These are phyloP conservation scores for Anoura caudifer DNA, from an alignment of 2,113 vertebrate genomes.

Conservation along the genomic window DNA sequence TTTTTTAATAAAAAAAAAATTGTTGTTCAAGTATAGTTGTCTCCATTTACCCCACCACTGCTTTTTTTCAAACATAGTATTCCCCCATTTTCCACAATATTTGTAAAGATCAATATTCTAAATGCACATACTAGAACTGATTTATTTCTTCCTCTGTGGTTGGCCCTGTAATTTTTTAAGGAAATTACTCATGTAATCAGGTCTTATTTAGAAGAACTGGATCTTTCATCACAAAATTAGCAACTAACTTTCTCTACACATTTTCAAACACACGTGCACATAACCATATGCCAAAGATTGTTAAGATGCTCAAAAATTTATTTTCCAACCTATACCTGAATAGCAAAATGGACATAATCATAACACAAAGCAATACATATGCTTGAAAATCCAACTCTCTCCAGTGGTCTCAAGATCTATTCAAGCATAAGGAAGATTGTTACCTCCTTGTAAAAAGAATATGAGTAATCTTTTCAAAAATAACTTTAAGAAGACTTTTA, in stretches of 20 bases:
- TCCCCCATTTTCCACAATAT: background rate
- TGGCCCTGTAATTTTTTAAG: background rate
- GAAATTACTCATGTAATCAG: background rate
- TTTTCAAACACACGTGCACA: background rate
- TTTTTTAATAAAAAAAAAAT: too few relatives aligned
- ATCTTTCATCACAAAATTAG: background rate
- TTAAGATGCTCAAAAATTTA: background rate
- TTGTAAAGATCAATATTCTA: background rate
- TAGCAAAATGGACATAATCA: background rate
- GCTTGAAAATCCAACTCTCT: slow-evolving; percentile 25
- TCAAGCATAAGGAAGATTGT: background rate
- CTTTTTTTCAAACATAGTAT: background rate
- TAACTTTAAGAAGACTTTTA: background rate
- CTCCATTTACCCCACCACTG: background rate
- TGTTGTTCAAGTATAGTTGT: too few relatives aligned
- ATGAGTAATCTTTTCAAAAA: background rate
- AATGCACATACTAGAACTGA: background rate
- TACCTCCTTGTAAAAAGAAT: background rate
- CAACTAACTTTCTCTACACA: background rate
- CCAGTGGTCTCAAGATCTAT: background rate
- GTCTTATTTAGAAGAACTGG: slow-evolving; percentile 1
- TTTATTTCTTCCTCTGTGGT: background rate
- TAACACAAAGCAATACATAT: background rate
- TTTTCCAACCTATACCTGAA: background rate
- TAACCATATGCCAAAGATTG: background rate